phyloP scores from a whole-genome alignment of 2,888 invertebrate genomes.

The Chrysolina americana region DNA sequence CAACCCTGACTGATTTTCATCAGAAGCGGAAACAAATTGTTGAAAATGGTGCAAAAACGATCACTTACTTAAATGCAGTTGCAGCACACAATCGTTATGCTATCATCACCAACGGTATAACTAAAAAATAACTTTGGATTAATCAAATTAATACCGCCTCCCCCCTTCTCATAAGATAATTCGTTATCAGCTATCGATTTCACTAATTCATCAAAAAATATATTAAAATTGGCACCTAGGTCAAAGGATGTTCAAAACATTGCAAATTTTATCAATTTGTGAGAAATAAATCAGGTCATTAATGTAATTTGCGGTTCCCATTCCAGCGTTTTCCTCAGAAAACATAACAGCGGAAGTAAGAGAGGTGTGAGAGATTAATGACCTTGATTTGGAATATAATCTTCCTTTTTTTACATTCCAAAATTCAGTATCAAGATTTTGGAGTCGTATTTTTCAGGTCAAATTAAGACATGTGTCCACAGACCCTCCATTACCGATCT shows the following conservation, averaged over 20 bases:
- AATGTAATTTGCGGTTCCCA: background rate
- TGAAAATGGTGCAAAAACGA: background rate
- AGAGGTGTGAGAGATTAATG: no score
- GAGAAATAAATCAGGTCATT: background rate
- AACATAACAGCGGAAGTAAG: no score
- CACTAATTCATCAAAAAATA: background rate
- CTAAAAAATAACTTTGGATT: background rate
- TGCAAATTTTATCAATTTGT: background rate
- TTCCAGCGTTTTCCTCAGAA: no score
- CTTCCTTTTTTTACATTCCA: no score
- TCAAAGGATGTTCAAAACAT: slow-evolving; percentile 14
- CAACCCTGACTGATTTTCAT: no score
- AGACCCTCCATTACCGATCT: no score
- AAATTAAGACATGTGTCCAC: no score
- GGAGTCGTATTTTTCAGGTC: no score
- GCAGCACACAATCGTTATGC: background rate
- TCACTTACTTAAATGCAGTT: background rate
- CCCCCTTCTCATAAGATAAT: background rate
- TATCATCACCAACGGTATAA: background rate
- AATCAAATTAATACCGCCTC: background rate
- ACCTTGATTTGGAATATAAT: no score
- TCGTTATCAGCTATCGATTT: background rate
- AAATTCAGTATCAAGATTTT: no score
- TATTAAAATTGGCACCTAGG: slow-evolving; percentile 2
- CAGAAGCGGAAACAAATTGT: background rate